These are phyloP conservation scores for Cantharis rustica DNA, from an alignment of 2,888 invertebrate species.

Conservation along the genomic window DNA sequence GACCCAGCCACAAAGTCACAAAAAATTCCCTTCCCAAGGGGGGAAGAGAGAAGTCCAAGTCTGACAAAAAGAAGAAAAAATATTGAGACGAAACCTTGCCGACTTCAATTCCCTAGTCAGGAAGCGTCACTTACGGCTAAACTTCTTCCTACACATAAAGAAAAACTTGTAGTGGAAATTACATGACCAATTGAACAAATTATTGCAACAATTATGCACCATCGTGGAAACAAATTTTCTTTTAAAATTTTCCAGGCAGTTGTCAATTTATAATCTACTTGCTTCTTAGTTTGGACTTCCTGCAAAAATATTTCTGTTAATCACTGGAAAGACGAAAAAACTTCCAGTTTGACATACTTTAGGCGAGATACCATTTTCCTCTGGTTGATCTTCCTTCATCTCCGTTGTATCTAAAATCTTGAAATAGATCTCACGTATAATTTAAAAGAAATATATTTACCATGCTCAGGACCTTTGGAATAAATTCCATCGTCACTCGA, in stretches of 20 bases:
- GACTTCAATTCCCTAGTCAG: too few relatives aligned
- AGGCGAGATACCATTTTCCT: neutral
- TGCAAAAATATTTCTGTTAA: neutral
- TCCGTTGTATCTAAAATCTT: neutral
- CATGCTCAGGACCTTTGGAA: neutral
- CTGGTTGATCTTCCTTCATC: neutral
- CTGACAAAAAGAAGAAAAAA: too few relatives aligned
- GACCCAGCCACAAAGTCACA: too few relatives aligned
- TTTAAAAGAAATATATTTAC: neutral
- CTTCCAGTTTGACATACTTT: neutral
- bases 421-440: too few relatives aligned
- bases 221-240: neutral
- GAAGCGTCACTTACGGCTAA: too few relatives aligned
- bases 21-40: too few relatives aligned
- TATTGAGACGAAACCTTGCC: too few relatives aligned
- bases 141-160: too few relatives aligned
- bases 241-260: neutral
- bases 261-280: neutral
- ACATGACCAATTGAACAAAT: neutral
- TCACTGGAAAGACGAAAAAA: neutral
- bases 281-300: neutral
- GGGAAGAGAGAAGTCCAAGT: too few relatives aligned
- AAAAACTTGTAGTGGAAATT: too few relatives aligned
- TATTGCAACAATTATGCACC: neutral
- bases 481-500: neutral